Evolutionary conservation across 2,888 invertebrate species (phyloP), one percentile per base, ranked within the genome.

Genomic region (Aphidius colemani): DNA sequence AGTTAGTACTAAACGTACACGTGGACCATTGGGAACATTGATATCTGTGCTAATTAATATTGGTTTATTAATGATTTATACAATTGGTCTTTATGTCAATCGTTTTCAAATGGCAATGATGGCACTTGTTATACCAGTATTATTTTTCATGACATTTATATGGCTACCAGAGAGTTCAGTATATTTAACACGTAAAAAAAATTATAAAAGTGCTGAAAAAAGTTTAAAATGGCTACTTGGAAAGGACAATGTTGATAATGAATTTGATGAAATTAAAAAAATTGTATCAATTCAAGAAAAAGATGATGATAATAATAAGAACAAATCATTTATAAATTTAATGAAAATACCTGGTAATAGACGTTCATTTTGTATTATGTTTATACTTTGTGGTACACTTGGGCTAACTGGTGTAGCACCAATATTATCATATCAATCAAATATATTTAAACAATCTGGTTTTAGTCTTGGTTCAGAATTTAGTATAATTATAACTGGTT

Each of bases 81-180:
- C 71, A 5, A 73, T 80, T 53, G 80, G 80, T 7, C 67, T 80
- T 6, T 72, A 66, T 66, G 67, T 71, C 0, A 65, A 69, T 57
- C 75, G 80, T 41, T 74, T 71, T 58, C 69, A 69, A 0, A 75
- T 78, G 73, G 76, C 79, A 0, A 71, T 81, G 70, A 73, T 80
- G 18, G 69, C 74, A 0, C 64, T 80, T 4, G 63, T 59, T 2
- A 58, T 79, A 0, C 82, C 82, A 0, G 8, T 76, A 1, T 39
- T 75, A 6, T 81, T 82, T 59, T 59, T 76, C 9, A 1, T 78
- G 6, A 67, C 72, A 9, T 81, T 81, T 50, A 50, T 76, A 39
- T 82, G 82, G 82, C 67, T 81, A 8, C 82, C 82, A 4, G 81
- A 81, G 64, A 81, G 77, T 45, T 78, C 82, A 1, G 75, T 79